Percentiles rank a stretch among this genome's conserved stretches.
Conservation (phyloP, 2,797 vertebrate species). For the Rhabdomys pumilio region DNA sequence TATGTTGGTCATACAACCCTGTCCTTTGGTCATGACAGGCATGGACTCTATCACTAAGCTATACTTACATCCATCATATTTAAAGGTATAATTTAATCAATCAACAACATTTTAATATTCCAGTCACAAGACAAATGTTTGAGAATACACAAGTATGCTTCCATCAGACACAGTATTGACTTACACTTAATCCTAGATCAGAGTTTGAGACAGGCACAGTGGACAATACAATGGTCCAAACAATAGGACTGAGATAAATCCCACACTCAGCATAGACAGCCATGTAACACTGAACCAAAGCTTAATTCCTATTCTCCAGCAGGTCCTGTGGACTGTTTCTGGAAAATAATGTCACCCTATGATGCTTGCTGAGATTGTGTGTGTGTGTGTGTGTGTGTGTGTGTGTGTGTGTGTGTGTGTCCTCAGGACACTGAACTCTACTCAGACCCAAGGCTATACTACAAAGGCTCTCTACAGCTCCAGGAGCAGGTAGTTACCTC, state of each 20-base stretch:
- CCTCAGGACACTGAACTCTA: neutral
- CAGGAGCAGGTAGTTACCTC: neutral
- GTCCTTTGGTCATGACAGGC: neutral
- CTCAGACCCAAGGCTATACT: neutral
- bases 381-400: neutral
- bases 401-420: neutral
- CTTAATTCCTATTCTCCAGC: conserved; percentile 42
- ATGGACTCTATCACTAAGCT: neutral
- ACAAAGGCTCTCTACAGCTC: neutral
- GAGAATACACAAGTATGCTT: neutral
- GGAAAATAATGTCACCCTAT: conserved; percentile 1
- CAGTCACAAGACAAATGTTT: neutral
- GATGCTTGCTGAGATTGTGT: neutral
- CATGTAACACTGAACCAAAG: neutral
- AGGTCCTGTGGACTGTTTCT: neutral
- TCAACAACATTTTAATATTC: conserved; percentile 3
- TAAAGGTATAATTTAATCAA: neutral
- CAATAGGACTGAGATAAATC: neutral
- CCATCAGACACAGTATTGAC: neutral
- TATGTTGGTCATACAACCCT: neutral
- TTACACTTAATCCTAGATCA: neutral
- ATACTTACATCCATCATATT: neutral
- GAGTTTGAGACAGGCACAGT: neutral
- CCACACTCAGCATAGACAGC: neutral
- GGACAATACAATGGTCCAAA: neutral